These are phyloP conservation scores for Epicauta chinensis DNA, from an alignment of 1,140 invertebrate genomes.

Conservation along the genomic window DNA sequence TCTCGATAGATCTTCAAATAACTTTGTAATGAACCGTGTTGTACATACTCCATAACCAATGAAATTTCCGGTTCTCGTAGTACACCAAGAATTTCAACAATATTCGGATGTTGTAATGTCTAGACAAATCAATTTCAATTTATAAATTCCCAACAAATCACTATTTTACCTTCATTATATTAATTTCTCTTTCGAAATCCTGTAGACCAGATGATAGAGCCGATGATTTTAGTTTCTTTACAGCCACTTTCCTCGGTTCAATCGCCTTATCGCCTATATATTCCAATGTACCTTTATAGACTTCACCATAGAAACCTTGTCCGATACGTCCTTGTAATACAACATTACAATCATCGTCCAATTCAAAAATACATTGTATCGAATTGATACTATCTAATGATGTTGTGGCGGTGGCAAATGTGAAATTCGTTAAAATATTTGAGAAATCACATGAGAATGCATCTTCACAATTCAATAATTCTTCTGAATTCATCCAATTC, in stretches of 20 bases:
- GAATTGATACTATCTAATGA: conserved; percentile 39
- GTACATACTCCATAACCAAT: conserved; percentile 84
- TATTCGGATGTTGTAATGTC: conserved; percentile 75
- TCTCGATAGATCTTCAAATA: conserved; percentile 69
- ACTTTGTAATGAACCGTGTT: conserved; percentile 70
- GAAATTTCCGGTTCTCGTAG: conserved; percentile 68
- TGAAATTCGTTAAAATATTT: conserved; percentile 36
- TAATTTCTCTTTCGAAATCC: conserved; percentile 66
- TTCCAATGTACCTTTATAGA: conserved; percentile 57
- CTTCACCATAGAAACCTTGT: conserved; percentile 67
- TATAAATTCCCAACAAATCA: too few relatives aligned
- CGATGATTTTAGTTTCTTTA: conserved; percentile 61
- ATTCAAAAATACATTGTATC: conserved; percentile 41
- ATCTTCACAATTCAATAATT: conserved; percentile 16
- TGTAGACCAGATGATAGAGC: conserved; percentile 43
- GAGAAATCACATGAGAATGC: conserved; percentile 36
- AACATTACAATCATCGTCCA: conserved; percentile 49
- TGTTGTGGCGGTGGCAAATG: conserved; percentile 33
- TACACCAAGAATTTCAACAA: conserved; percentile 79
- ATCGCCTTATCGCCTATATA: conserved; percentile 36
- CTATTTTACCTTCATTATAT: conserved; percentile 62
- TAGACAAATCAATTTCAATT: conserved; percentile 30
- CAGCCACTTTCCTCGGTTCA: conserved; percentile 56
- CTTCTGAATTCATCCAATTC: conserved; percentile 16
- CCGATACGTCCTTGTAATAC: conserved; percentile 55